A percentile compares a stretch with the other conserved stretches of the same genome.
Conservation (phyloP, 2,113 vertebrate species). For the Semnornis frantzii region DNA sequence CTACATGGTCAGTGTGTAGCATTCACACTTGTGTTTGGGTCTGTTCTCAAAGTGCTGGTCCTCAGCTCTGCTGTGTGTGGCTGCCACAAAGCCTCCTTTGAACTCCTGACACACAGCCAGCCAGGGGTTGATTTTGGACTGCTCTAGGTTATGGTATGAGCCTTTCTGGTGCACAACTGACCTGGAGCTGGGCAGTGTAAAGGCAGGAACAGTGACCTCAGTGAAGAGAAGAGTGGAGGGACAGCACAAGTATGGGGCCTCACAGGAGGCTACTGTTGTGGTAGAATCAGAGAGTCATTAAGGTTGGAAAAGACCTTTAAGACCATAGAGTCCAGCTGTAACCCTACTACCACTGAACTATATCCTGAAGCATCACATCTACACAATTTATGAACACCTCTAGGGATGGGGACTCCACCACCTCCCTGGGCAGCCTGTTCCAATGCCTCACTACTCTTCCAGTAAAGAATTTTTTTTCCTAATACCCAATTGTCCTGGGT, state of each 20-base stretch:
- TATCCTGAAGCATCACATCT: too few species aligned
- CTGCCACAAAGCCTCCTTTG: neutral
- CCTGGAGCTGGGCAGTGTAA: neutral
- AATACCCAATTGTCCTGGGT: too few species aligned
- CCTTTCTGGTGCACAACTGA: neutral
- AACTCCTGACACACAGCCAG: rapidly evolving
- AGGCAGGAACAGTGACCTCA: neutral
- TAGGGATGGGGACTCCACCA: too few species aligned
- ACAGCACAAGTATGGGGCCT: neutral
- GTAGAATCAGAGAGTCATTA: too few species aligned
- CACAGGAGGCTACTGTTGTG: neutral
- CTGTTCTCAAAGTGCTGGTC: neutral
- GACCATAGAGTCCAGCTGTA: too few species aligned
- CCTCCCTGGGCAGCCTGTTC: too few species aligned
- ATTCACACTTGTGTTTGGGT: neutral
- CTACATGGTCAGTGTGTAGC: neutral
- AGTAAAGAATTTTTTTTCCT: too few species aligned
- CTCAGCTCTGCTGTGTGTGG: neutral
- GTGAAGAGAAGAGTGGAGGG: neutral
- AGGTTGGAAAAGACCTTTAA: too few species aligned
- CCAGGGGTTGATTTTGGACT: neutral
- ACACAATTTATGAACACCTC: too few species aligned
- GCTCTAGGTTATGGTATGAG: neutral
- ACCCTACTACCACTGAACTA: too few species aligned
- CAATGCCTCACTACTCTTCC: too few species aligned